Percentiles rank a stretch among this genome's conserved stretches.
These are phyloP conservation scores for Staurois parvus DNA, from an alignment of 2,797 vertebrate species.

Conservation along the genomic window DNA sequence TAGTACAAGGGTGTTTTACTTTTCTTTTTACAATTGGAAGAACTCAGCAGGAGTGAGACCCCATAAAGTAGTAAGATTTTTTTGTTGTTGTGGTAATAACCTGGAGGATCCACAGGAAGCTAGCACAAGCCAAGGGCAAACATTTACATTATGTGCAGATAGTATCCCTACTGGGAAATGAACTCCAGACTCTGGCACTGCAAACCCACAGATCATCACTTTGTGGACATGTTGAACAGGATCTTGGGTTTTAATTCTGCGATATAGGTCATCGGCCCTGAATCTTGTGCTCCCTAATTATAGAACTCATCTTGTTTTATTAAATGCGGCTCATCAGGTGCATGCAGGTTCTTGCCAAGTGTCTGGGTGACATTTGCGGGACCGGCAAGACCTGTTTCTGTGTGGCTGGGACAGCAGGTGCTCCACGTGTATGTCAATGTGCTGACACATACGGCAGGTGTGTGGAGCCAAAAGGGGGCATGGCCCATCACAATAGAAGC, in stretches of 20 bases:
- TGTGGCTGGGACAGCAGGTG: slow-evolving; percentile 54
- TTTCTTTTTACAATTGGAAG: too few relatives aligned
- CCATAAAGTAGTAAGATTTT: too few relatives aligned
- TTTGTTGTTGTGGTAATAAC: too few relatives aligned
- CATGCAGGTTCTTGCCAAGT: slow-evolving; percentile 56
- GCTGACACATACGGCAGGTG: slow-evolving; percentile 61
- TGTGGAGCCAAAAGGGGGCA: slow-evolving; percentile 13
- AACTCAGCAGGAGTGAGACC: too few relatives aligned
- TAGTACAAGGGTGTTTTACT: too few relatives aligned
- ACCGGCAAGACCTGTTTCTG: slow-evolving; percentile 55
- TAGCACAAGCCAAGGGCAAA: too few relatives aligned
- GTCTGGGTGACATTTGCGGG: slow-evolving; percentile 55
- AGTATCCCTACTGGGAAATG: too few relatives aligned
- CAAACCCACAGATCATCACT: too few relatives aligned
- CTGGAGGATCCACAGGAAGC: too few relatives aligned
- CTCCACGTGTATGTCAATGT: slow-evolving; percentile 51
- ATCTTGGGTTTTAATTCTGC: neutral
- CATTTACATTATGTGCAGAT: neutral
- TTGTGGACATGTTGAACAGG: neutral
- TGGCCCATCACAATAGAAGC: slow-evolving; percentile 36
- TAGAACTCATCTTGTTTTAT: slow-evolving; percentile 12
- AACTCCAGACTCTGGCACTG: too few relatives aligned
- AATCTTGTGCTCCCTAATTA: slow-evolving; percentile 21
- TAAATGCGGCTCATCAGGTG: slow-evolving; percentile 29
- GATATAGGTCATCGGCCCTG: slow-evolving; percentile 26